phyloP scores from a whole-genome alignment of 2,888 invertebrate species.

The Drosophila seclusa region DNA sequence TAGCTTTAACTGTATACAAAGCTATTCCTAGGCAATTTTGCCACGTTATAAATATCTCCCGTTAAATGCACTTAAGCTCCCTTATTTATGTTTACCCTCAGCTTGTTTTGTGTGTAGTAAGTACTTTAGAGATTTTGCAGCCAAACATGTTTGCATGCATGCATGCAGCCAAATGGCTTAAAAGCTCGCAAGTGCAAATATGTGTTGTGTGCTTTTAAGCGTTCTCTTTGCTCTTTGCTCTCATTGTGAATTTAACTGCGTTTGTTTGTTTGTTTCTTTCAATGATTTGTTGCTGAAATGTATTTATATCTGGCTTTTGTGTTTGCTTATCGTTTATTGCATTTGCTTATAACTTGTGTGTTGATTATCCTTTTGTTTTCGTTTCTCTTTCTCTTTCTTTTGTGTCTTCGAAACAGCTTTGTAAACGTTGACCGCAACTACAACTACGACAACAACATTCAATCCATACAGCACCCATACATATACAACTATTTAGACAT shows the following conservation, averaged over 20 bases:
- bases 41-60: neutral
- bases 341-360: conserved; percentile 35
- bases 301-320: conserved; percentile 31
- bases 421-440: conserved; percentile 63
- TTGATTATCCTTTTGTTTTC: conserved; percentile 54
- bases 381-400: conserved; percentile 46
- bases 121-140: conserved; percentile 10
- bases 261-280: conserved; percentile 14
- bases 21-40: neutral
- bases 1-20: neutral
- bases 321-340: conserved; percentile 31
- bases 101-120: neutral
- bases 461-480: conserved; percentile 22
- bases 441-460: conserved; percentile 16
- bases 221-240: conserved; percentile 4
- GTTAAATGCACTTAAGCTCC: conserved; percentile 20
- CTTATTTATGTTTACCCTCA: conserved; percentile 5
- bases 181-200: conserved; percentile 36
- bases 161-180: conserved; percentile 24
- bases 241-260: neutral
- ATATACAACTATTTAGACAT: conserved; percentile 8
- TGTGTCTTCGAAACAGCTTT: conserved; percentile 68
- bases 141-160: conserved; percentile 12
- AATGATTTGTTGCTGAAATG: conserved; percentile 11
- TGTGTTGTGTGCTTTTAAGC: conserved; percentile 40